Base-by-base conservation (phyloP, 2,888 invertebrate genomes). In the Ormyrus nitidulus region DNA sequence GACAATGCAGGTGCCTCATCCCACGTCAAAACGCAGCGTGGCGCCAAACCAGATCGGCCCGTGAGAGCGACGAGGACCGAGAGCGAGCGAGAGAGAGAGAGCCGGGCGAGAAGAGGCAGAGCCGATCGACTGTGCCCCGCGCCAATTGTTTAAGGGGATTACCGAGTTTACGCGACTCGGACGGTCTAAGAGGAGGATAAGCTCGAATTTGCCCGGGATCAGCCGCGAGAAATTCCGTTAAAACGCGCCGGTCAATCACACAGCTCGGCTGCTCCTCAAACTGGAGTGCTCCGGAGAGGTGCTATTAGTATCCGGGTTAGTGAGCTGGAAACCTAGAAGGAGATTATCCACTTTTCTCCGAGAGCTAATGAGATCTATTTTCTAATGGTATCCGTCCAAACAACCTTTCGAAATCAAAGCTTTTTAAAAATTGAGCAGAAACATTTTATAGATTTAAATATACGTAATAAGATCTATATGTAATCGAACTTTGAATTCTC, bases 1-100 rank as follows among this genome's bases (percentile, higher is more conserved):
- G 90, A 90, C 90, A 90, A 90, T 90, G 90, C 90, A 90, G 90
- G 90, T 90, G 89, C 88, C 88, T 89, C 88, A 89, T 90, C 89
- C 89, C 86, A 90, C 87, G 90, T 90, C 90, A 90, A 89, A 90
- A 89, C 90, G 84, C 90, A 90, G 90, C 90, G 85, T 90, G 90
- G 88, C 87, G 88, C 88, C 89, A 84, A 84, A 61, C 72, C 83
- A 86, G 86, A 86, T 19, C 64, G 69, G 56, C 49, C 62, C 81
- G 56, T 56, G 78, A 71, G 75, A 82, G 81, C 34, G 61, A 70
- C 61, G 65, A 76, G 76, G 68, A 77, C 13, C 59, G 48, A 77
- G 58, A 54, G 34, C 44, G n/a, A 68, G 13, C 19, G 51, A 64
- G 46, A 71, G 56, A 34, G 65, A 49, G 69, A 61, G 68, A 49